Base-by-base conservation (phyloP, 2,888 invertebrate genomes). In the Limnephilus rhombicus region DNA sequence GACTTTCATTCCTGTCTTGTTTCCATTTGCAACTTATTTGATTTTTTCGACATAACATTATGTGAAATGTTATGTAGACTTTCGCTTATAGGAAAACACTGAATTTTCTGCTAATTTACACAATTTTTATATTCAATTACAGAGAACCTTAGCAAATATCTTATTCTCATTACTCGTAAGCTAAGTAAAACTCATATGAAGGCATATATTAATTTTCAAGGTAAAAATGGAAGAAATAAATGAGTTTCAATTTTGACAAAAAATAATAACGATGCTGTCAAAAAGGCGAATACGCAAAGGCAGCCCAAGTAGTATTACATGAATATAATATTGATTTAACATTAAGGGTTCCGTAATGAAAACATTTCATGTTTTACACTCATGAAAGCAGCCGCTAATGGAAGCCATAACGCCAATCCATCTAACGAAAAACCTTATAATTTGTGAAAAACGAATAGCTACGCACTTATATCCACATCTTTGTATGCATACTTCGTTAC, bases 301-400 rank as follows among this genome's bases (percentile, higher is more conserved):
- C 34, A 37, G 83, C 83, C 83, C 68, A 68, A 68, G 68, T n/a
- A 24, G 68, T 68, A 68, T 68, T 68, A 68, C 24, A 68, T 83
- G 11, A 83, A 34, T 83, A 83, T 83, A 41, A 86, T 86, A 86
- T 86, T 49, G 86, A 86, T 86, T 86, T 86, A 86, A 49, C 86
- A 86, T 86, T 86, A 86, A 45, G 86, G 86, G 49, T 45, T 86
- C 86, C 29, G 86, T 86, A 86, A 86, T 86, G 86, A 86, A 86
- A 86, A 86, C 86, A 86, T 86, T 86, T 49, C 86, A 45, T 86
- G 86, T 86, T 86, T 24, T 86, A 86, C 45, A 41, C 45, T 31
- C 86, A 86, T 86, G 86, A 86, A 86, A 45, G 41, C 86, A 86
- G 85, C 45, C 86, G 86, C 86, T 86, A 86, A 86, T 86, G 86